Conservation (phyloP, 2,113 vertebrate species). For the Hiodon alosoides region DNA sequence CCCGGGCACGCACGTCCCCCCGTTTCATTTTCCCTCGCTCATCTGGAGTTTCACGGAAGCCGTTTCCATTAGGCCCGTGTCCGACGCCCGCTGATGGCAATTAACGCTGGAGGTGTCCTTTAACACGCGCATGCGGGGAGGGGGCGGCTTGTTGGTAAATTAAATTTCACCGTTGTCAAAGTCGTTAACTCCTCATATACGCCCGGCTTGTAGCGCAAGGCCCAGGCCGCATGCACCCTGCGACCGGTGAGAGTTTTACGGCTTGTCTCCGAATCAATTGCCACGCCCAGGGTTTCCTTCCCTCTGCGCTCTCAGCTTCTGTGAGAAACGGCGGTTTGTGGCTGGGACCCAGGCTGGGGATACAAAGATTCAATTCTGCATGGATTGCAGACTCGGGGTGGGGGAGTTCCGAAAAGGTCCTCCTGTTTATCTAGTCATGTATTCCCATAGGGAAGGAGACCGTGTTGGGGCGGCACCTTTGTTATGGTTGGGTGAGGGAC, state of each 20-base stretch:
- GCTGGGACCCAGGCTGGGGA: too few species aligned
- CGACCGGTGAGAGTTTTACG: slow-evolving; percentile 18
- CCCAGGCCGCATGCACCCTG: slow-evolving; percentile 19
- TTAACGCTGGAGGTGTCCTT: slow-evolving; percentile 13
- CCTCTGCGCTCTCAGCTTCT: too few species aligned
- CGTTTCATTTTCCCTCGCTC: too few species aligned
- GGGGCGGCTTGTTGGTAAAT: too few species aligned
- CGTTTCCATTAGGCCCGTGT: slow-evolving; percentile 31
- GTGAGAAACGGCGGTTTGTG: too few species aligned
- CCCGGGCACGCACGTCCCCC: too few species aligned
- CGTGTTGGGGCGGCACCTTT: background rate
- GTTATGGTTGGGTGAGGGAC: too few species aligned
- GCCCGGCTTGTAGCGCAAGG: slow-evolving; percentile 20
- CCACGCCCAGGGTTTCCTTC: background rate
- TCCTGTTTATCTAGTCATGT: background rate
- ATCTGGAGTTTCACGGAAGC: slow-evolving; percentile 15
- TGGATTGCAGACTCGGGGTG: background rate
- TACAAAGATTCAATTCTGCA: too few species aligned
- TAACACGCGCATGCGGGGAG: slow-evolving; percentile 1
- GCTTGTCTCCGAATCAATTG: background rate
- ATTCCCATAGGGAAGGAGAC: background rate
- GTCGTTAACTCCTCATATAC: slow-evolving; percentile 18
- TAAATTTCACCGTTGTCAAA: slow-evolving; percentile 23
- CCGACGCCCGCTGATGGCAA: slow-evolving; percentile 21
- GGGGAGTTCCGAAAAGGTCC: background rate